Evolutionary conservation across 1,140 invertebrate genomes (phyloP).

Genomic region (Orius laevigatus): DNA sequence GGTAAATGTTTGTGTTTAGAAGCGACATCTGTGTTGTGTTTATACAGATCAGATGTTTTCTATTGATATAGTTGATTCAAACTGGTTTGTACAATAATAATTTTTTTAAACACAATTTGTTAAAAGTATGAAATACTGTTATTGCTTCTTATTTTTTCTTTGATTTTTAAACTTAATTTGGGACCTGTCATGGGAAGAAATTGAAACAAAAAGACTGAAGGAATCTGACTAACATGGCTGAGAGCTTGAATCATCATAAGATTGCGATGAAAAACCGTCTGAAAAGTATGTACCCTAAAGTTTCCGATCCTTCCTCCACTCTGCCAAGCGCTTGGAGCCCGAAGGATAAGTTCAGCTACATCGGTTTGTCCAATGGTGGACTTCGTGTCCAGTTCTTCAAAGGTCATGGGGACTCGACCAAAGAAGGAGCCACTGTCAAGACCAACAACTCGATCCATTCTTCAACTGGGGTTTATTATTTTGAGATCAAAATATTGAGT

Average conservation of each 20-base stretch:
- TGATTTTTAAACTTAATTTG: background rate
- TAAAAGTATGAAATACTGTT: too few species aligned
- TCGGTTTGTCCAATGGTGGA: conserved; percentile 93
- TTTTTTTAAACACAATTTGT: too few species aligned
- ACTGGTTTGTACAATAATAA: too few species aligned
- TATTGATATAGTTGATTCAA: too few species aligned
- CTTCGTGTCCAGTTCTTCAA: conserved; percentile 90
- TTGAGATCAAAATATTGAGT: conserved; percentile 96
- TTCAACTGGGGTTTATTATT: conserved; percentile 97
- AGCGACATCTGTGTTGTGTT: too few species aligned
- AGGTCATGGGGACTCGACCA: conserved; percentile 91
- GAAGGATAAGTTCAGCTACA: conserved; percentile 93
- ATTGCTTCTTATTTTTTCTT: background rate
- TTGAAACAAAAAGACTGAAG: background rate
- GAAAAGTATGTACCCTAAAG: conserved; percentile 83
- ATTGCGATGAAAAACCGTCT: conserved; percentile 42
- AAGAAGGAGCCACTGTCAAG: conserved; percentile 93
- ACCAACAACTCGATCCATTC: conserved; percentile 90
- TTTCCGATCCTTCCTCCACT: conserved; percentile 88
- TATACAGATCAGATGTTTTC: too few species aligned
- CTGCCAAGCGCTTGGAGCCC: conserved; percentile 90
- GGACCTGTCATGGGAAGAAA: background rate
- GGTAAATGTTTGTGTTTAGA: too few species aligned
- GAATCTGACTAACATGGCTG: background rate
- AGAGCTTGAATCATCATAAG: conserved; percentile 6